Evolutionary conservation across 2,797 vertebrate species (phyloP), one percentile per base, ranked within the genome.

Genomic region (Typhlichthys eigenmanni): DNA sequence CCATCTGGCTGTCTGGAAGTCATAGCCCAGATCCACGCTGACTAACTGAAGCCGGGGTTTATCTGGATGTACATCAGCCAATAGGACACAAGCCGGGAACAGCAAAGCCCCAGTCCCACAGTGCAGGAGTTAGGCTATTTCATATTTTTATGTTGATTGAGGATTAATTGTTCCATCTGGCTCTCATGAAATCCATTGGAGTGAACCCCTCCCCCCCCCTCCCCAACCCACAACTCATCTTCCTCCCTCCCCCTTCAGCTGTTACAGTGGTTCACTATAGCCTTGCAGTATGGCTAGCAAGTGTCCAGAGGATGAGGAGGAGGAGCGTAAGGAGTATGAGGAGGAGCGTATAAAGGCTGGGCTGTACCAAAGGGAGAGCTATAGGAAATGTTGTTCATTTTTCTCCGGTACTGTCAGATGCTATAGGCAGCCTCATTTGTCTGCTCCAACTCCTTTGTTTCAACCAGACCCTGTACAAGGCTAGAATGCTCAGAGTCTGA

Each of bases 131-230:
- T 13, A 48, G 11, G 47, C 10, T 47, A 47, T 45, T 90, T 84
- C 79, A 85, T 85, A 85, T 86, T 83, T 80, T 54, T 74, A 7
- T 76, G 74, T 69, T 87, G 82, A 88, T 90, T 88, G 83, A 84
- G 81, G 88, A 94, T 94, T 94, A 94, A 94, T 95, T 92, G 91
- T 87, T 89, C 94, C 94, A 95, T 94, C 94, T 95, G 94, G 88
- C 76, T 69, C 73, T 72, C 64, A 53, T 84, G 72, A 83, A 87
- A 85, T 86, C 58, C 74, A 83, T 68, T 34, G 14, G 5, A 24
- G 16, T 13, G 4, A 57, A 7, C n/a, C 34, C 34, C 14, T 1
- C n/a, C n/a, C 38, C n/a, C 38, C 38, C 38, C 34, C 5, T 9
- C 5, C 34, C 5, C 34, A 38, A 38, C 34, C 34, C 34, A 38